Conservation (phyloP, 1,140 invertebrate species). For the Penaeus chinensis region DNA sequence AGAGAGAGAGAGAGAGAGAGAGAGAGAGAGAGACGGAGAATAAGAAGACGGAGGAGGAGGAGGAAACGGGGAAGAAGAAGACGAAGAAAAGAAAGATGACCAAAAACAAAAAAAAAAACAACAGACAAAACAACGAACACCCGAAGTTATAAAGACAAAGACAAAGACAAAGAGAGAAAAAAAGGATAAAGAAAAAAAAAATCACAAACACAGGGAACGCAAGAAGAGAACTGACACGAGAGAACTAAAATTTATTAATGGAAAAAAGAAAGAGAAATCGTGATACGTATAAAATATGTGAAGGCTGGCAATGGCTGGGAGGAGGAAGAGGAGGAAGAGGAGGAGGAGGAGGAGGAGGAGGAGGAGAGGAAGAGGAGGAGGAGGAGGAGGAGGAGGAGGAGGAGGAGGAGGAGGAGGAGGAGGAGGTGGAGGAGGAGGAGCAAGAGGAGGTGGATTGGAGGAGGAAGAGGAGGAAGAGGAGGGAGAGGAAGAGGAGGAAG, state of each 20-base stretch:
- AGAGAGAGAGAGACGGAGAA: too few relatives aligned
- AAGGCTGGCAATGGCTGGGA: background rate
- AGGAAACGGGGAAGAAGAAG: too few relatives aligned
- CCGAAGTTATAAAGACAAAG: too few relatives aligned
- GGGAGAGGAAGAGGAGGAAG: background rate
- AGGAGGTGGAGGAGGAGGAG: background rate
- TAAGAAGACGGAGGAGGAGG: too few relatives aligned
- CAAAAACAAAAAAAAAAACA: too few relatives aligned
- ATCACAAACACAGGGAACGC: background rate
- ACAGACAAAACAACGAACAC: too few relatives aligned
- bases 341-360: background rate
- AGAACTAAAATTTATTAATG: background rate
- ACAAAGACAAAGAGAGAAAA: too few relatives aligned
- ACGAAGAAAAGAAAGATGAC: too few relatives aligned
- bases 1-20: too few relatives aligned
- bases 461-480: too few relatives aligned
- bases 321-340: background rate
- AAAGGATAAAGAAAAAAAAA: background rate
- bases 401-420: background rate
- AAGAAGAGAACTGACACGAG: background rate
- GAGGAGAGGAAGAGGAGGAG: too few relatives aligned
- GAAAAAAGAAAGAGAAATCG: background rate
- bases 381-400: background rate
- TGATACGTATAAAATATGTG: constrained; percentile 1
- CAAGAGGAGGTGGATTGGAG: background rate